Conservation (phyloP, 2,888 invertebrate genomes). For the Trisateles emortualis region DNA sequence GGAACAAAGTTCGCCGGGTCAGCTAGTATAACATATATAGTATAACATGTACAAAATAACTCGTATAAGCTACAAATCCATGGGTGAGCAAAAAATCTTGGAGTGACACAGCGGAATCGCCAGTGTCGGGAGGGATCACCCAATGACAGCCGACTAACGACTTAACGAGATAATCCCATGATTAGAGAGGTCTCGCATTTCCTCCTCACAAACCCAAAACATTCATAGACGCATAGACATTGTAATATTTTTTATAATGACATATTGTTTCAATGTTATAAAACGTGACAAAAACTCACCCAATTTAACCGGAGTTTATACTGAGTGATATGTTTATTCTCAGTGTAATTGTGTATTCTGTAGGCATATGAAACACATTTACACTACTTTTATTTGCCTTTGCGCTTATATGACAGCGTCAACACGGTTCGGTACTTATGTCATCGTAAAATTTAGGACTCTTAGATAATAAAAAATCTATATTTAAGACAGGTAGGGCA, state of each 20-base stretch:
- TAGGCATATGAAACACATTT: too few species aligned
- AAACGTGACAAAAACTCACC: neutral
- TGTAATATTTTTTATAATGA: constrained; percentile 8
- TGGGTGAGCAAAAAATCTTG: constrained; percentile 52
- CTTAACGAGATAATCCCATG: constrained; percentile 69
- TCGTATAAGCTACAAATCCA: constrained; percentile 40
- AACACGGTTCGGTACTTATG: too few species aligned
- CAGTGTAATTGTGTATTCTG: too few species aligned
- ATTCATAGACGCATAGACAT: constrained; percentile 32
- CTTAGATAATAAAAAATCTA: too few species aligned
- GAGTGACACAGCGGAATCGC: constrained; percentile 46
- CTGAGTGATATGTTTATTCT: too few species aligned
- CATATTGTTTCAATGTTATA: neutral
- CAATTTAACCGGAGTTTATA: too few species aligned
- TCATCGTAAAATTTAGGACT: too few species aligned
- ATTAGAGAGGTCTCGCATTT: constrained; percentile 63
- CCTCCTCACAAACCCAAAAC: constrained; percentile 52
- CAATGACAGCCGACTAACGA: constrained; percentile 54
- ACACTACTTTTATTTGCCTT: too few species aligned
- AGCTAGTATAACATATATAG: neutral
- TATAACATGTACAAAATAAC: too few species aligned
- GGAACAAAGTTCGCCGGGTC: too few species aligned
- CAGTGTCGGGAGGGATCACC: constrained; percentile 35
- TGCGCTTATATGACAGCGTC: too few species aligned
- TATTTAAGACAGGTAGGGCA: too few species aligned